Conservation (phyloP, 1,140 invertebrate genomes). For the Bathynomus jamesi region DNA sequence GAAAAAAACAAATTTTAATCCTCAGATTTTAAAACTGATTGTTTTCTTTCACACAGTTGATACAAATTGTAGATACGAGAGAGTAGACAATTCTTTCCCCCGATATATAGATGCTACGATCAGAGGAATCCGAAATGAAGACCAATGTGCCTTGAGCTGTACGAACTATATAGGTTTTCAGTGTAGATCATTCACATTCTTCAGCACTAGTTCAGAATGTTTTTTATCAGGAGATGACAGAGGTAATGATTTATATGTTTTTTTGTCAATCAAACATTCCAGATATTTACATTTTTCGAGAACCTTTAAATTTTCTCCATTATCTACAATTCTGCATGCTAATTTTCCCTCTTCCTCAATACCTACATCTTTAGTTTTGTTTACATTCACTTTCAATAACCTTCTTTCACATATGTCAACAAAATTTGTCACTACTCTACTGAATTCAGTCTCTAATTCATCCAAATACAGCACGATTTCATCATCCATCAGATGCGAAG, state of each 20-base stretch:
- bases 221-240: conserved; percentile 39
- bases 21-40: neutral
- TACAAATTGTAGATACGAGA: conserved; percentile 22
- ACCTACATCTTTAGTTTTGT: neutral
- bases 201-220: conserved; percentile 44
- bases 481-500: too few species aligned
- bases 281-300: neutral
- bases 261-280: neutral
- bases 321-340: too few species aligned
- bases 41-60: neutral
- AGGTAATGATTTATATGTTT: too few species aligned
- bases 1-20: neutral
- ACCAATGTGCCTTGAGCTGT: conserved; percentile 43
- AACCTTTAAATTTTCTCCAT: too few species aligned
- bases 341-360: too few species aligned
- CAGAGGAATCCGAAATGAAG: conserved; percentile 40
- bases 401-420: too few species aligned
- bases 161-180: conserved; percentile 43
- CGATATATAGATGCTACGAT: conserved; percentile 45
- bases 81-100: conserved; percentile 43
- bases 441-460: too few species aligned
- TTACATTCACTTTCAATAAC: too few species aligned
- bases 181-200: conserved; percentile 46
- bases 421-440: too few species aligned
- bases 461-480: too few species aligned